phyloP scores from a whole-genome alignment of 2,113 vertebrate species.

The Daphoenositta chrysoptera region DNA sequence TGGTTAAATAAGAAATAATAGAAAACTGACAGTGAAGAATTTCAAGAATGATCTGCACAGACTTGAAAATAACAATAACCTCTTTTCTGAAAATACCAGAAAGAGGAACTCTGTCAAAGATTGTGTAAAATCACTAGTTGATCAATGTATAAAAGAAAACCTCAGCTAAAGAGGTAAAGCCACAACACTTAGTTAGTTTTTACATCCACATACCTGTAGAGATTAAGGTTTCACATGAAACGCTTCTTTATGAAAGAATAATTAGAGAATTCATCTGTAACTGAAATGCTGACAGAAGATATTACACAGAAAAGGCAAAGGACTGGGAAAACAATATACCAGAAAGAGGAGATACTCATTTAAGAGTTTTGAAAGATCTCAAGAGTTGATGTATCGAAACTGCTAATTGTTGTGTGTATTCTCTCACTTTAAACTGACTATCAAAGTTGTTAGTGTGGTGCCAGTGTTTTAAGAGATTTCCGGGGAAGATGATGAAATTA shows the following conservation, averaged over 20 bases:
- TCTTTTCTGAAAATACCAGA: neutral
- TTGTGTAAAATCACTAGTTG: neutral
- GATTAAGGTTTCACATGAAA: neutral
- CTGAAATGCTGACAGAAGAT: neutral
- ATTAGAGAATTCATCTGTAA: neutral
- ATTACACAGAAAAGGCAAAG: neutral
- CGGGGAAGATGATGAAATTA: neutral
- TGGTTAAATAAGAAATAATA: neutral
- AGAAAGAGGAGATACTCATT: neutral
- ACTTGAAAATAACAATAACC: neutral
- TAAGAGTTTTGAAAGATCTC: neutral
- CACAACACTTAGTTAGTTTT: neutral
- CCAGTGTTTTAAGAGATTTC: conserved; percentile 17
- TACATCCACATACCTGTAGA: neutral
- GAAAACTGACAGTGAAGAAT: neutral
- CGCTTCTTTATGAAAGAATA: neutral
- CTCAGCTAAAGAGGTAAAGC: neutral
- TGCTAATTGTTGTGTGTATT: conserved; percentile 4
- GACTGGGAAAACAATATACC: neutral
- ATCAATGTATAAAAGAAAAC: neutral
- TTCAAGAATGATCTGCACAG: neutral
- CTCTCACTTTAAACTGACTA: conserved; percentile 1
- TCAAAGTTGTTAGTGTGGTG: conserved; percentile 2
- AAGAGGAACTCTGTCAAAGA: neutral
- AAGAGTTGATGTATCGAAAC: neutral